phyloP scores from a whole-genome alignment of 2,113 vertebrate species.

The Marcusenius ussheri region DNA sequence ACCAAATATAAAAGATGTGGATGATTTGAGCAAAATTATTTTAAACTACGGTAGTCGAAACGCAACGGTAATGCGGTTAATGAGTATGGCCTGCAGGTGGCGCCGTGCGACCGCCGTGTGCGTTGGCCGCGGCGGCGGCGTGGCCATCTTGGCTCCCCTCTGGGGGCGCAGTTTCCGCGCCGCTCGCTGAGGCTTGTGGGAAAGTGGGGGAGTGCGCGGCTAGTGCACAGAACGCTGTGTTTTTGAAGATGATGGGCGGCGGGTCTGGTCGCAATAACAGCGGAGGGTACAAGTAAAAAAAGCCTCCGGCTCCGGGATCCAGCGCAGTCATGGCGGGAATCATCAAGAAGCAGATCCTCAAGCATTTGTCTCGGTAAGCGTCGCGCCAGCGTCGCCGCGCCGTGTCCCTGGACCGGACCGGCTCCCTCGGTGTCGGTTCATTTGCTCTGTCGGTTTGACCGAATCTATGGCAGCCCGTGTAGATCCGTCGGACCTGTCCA shows the following conservation, averaged over 20 bases:
- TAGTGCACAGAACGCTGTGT: neutral
- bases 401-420: neutral
- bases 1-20: neutral
- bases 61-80: neutral
- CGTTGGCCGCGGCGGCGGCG: neutral
- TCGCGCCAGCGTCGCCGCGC: neutral
- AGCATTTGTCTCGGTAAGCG: constrained; percentile 90
- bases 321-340: constrained; percentile 74
- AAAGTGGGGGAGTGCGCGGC: constrained; percentile 5
- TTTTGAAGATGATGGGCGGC: constrained; percentile 24
- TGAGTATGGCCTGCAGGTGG: neutral
- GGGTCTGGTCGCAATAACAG: neutral
- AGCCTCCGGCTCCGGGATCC: neutral
- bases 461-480: neutral
- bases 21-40: neutral
- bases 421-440: neutral
- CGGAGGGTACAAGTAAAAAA: neutral
- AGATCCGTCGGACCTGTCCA: neutral
- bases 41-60: neutral
- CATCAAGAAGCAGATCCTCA: constrained; percentile 94
- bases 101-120: neutral
- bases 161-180: neutral
- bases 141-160: constrained; percentile 17
- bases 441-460: neutral
- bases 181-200: constrained; percentile 18